Evolutionary conservation across 2,797 vertebrate genomes (phyloP).

Genomic region (Galagoides demidoff): DNA sequence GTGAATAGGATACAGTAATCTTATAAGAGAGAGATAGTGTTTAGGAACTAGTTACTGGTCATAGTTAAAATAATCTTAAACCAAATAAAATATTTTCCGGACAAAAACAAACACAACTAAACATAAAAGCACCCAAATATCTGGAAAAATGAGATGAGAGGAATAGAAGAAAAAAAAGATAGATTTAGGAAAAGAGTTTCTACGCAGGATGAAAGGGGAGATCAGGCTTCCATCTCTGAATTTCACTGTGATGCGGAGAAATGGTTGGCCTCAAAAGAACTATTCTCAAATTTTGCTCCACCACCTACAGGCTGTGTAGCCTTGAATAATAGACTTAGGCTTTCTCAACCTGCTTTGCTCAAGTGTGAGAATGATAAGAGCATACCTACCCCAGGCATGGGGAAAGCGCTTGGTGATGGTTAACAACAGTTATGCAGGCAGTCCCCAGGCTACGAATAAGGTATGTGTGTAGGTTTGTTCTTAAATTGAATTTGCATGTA

Average conservation of each 20-base stretch:
- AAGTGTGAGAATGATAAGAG: no score
- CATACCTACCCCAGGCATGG: no score
- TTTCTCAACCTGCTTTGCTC: neutral
- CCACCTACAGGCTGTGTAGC: neutral
- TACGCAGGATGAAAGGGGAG: neutral
- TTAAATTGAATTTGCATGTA: no score
- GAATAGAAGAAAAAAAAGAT: neutral
- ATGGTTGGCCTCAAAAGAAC: neutral
- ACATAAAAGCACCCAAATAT: neutral
- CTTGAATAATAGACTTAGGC: neutral
- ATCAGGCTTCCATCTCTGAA: neutral
- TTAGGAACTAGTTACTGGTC: constrained; percentile 24
- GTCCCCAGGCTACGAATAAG: no score
- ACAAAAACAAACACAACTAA: neutral
- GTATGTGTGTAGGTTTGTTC: no score
- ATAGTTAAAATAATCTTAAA: constrained; percentile 47
- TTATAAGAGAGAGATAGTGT: neutral
- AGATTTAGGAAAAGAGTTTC: neutral
- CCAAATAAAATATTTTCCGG: constrained; percentile 27
- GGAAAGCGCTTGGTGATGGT: neutral
- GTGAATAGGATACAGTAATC: neutral
- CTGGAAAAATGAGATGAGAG: neutral
- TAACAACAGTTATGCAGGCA: neutral
- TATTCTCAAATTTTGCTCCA: neutral
- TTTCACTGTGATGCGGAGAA: neutral